Percentiles rank a stretch among this genome's conserved stretches.
These are phyloP conservation scores for Loriculus beryllinus DNA, from an alignment of 2,797 vertebrate genomes.

Conservation along the genomic window DNA sequence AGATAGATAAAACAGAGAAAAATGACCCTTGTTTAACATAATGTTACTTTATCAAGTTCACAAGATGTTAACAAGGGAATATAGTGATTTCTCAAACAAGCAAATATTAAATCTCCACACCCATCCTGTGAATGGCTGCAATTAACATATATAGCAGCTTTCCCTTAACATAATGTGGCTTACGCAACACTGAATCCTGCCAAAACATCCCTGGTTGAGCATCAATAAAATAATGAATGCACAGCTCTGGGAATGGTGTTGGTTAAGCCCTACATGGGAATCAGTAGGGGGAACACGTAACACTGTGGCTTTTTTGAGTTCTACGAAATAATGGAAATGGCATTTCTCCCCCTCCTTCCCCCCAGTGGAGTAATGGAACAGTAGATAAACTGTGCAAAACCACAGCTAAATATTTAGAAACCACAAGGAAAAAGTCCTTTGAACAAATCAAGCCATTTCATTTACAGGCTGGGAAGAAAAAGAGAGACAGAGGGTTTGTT, in stretches of 20 bases:
- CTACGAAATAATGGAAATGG: slow-evolving; percentile 25
- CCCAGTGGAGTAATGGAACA: slow-evolving; percentile 39
- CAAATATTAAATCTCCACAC: neutral
- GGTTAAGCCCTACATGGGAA: slow-evolving; percentile 37
- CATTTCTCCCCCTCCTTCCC: neutral
- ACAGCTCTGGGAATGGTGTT: slow-evolving; percentile 10
- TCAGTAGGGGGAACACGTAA: slow-evolving; percentile 45
- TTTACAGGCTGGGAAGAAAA: slow-evolving; percentile 30
- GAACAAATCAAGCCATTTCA: slow-evolving; percentile 38
- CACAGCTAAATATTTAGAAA: slow-evolving; percentile 52
- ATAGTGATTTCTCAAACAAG: slow-evolving; percentile 14
- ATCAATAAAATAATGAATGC: neutral
- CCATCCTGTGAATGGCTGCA: neutral
- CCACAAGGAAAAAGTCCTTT: slow-evolving; percentile 36
- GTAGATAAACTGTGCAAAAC: slow-evolving; percentile 46
- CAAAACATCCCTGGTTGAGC: slow-evolving; percentile 14
- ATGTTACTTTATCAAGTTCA: neutral
- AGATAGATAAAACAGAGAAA: neutral
- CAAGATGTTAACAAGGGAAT: neutral
- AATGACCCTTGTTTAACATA: neutral
- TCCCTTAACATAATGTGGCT: slow-evolving; percentile 1
- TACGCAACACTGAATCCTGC: neutral
- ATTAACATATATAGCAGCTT: slow-evolving; percentile 8
- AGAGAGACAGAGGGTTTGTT: slow-evolving; percentile 12
- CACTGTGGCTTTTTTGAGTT: slow-evolving; percentile 35